Conservation (phyloP, 2,113 vertebrate species). For the Antechinus flavipes region DNA sequence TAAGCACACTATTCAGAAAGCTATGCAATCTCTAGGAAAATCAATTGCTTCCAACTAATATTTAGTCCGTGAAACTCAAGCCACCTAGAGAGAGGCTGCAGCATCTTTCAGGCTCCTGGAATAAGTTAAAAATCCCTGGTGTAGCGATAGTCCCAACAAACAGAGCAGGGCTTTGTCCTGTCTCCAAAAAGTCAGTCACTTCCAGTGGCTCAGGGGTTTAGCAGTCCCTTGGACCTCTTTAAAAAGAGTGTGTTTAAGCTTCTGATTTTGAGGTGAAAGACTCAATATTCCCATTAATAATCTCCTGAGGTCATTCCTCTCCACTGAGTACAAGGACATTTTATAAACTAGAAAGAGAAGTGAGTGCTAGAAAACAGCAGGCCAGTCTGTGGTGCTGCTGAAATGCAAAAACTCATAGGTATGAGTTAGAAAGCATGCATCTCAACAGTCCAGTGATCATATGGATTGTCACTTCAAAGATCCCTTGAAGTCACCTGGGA, state of each 20-base stretch:
- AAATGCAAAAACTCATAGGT: background rate
- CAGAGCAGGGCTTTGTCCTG: conserved; percentile 41
- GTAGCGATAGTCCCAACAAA: background rate
- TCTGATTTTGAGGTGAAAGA: conserved; percentile 23
- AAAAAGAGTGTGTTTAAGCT: conserved; percentile 27
- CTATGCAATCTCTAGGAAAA: background rate
- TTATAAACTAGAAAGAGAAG: background rate
- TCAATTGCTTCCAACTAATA: background rate
- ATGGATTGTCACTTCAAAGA: background rate
- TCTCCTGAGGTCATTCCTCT: conserved; percentile 10
- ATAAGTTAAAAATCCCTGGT: conserved; percentile 22
- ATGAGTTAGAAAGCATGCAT: background rate
- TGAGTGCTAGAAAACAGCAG: background rate
- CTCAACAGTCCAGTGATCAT: background rate
- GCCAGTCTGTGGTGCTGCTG: background rate
- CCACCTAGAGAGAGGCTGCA: background rate
- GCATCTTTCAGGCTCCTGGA: conserved; percentile 14
- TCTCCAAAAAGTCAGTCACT: background rate
- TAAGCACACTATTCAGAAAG: background rate
- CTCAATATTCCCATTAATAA: background rate
- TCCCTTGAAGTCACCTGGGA: background rate
- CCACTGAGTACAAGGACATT: background rate
- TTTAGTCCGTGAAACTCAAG: background rate
- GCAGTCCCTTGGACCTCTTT: background rate
- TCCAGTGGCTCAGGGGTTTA: background rate